Base-by-base conservation (phyloP, 37 sponge, comb jelly and placozoan species). In the Ephydatia muelleri region DNA sequence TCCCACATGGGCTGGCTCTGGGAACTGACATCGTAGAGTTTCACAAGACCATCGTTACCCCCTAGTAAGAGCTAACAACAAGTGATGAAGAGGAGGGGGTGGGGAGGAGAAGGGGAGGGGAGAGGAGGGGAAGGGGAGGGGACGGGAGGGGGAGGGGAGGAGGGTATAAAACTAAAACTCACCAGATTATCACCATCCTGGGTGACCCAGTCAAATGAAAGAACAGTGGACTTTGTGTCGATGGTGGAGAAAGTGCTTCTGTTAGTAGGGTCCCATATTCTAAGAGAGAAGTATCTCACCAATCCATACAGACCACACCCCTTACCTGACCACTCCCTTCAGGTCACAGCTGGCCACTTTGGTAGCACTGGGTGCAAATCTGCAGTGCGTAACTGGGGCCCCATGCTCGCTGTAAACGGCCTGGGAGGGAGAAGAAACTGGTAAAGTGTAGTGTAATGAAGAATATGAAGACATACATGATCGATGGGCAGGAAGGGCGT, bases 121-220 rank as follows among this genome's bases (percentile, higher is more conserved):
- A 43, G 43, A 43, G 6, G 43, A 89, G 88, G 49, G 93, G 93
- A 21, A 88, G 86, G 39, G 72, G 26, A 37, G 89, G 89, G 29
- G 93, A 81, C 0, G 89, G 78, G 80, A 23, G 37, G 27, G 5
- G 49, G 25, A 4, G 34, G 29, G 19, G 72, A 65, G 71, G 81
- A 81, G 9, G 89, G 72, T 31, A 89, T 86, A n/a, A n/a, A n/a
- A n/a, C n/a, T 28, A 80, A 22, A 38, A 38, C 68, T 47, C 29
- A 86, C 87, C 40, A 91, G 69, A 29, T 72, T 35, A 38, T 91
- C 87, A 34, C 80, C 85, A 27, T 30, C 82, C 78, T 85, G 91
- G 71, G 92, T 84, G 12, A 84, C 84, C 94, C 94, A 93, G 36
- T 93, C 91, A 39, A 93, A 67, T 6, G 94, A 93, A 36, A 90